Evolutionary conservation across 1,140 invertebrate genomes (phyloP).

Genomic region (Heliconius nattereri): DNA sequence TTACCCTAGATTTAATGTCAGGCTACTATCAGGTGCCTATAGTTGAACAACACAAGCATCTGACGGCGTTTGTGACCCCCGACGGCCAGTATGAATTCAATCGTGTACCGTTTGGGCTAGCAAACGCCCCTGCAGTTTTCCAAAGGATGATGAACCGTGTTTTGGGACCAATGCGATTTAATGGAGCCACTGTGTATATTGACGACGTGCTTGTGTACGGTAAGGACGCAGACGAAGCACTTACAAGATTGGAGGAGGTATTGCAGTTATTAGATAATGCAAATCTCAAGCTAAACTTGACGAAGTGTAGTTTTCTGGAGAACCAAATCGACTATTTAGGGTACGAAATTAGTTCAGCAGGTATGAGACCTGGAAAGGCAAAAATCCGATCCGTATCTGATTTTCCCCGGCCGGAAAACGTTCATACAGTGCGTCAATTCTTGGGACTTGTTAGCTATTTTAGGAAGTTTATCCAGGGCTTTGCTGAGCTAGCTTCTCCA

Average conservation of each 20-base stretch:
- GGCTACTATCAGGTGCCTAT: slow-evolving; percentile 44
- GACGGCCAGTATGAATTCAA: slow-evolving; percentile 42
- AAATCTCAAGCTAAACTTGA: too few relatives aligned
- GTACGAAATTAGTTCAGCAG: too few relatives aligned
- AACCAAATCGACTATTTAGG: too few relatives aligned
- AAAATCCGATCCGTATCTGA: slow-evolving; percentile 19
- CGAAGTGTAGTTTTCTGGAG: too few relatives aligned
- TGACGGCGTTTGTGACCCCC: slow-evolving; percentile 39
- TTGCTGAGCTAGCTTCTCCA: slow-evolving; percentile 43
- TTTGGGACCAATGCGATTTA: slow-evolving; percentile 6
- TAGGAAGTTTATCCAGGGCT: slow-evolving; percentile 49
- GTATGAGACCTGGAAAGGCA: too few relatives aligned
- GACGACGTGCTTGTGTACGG: slow-evolving; percentile 26
- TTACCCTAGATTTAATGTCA: slow-evolving; percentile 34
- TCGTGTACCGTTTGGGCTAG: slow-evolving; percentile 37
- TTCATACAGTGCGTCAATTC: slow-evolving; percentile 35
- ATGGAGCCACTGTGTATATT: slow-evolving; percentile 24
- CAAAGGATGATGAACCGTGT: slow-evolving; percentile 34
- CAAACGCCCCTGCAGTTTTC: slow-evolving; percentile 35
- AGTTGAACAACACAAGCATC: slow-evolving; percentile 1
- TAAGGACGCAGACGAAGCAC: too few relatives aligned
- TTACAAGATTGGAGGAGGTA: too few relatives aligned
- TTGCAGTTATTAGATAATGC: too few relatives aligned
- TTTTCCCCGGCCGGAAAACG: slow-evolving; percentile 43
- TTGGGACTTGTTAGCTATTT: slow-evolving; percentile 44